Evolutionary conservation across 2,113 vertebrate genomes (phyloP), one percentile per base, ranked within the genome.

Genomic region (Notechis scutatus): DNA sequence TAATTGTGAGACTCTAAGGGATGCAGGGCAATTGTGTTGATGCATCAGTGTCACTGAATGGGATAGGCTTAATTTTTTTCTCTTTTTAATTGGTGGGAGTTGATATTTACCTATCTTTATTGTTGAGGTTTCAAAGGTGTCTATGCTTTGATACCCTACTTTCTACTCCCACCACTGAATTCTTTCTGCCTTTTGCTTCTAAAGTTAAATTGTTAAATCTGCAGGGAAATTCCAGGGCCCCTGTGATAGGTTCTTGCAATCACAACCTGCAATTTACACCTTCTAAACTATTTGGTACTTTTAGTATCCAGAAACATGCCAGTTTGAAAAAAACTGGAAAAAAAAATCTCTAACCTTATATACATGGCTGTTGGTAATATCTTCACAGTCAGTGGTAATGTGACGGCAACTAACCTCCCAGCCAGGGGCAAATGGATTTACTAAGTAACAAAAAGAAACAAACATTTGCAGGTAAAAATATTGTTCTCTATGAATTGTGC

Each of bases 351-450:
- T 95, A 93, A 98, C 98, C 97, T 97, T 90, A 90, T 95, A 94
- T 69, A 95, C 94, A 93, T 95, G 96, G 1, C 0, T 47, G 69
- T 97, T 98, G 4, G 97, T 97, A 34, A 20, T 92, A 2, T 97
- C 97, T 94, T 97, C 96, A n/a, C 97, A 98, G 6, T 96, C 93
- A 0, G 23, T 4, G 89, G 93, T 64, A 23, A 88, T 0, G 5
- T 52, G 29, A 0, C 3, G 91, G 87, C 97, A 98, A 23, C 88
- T 9, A 89, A 92, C 88, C 95, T 97, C 95, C 98, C 97, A 97
- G 45, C 96, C 96, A 29, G 94, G 93, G 56, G 95, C 96, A 90
- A 97, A 98, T 59, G 97, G 97, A n/a, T 94, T 97, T 20, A 98
- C 98, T 98, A 42, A 92, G 55, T 92, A 59, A 52, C 42, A 42